phyloP scores from a whole-genome alignment of 2,888 invertebrate genomes.

The Hypomecis punctinalis region DNA sequence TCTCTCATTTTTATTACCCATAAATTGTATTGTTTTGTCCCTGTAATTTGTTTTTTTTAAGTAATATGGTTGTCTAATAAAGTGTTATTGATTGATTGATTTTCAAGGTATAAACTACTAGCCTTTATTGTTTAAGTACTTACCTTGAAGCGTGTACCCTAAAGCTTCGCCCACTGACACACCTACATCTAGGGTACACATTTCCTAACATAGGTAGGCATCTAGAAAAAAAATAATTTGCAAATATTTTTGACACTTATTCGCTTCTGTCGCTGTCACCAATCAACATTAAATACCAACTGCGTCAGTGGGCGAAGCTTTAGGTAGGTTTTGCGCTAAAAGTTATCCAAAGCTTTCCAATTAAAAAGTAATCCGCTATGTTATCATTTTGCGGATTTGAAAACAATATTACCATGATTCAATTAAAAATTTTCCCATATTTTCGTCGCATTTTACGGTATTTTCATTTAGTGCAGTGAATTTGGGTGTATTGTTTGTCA shows the following conservation, averaged over 20 bases:
- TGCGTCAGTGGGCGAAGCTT: conserved; percentile 7
- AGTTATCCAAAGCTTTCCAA: conserved; percentile 43
- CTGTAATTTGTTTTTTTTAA: no score
- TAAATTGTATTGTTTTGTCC: no score
- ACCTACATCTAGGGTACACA: no score
- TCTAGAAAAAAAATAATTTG: no score
- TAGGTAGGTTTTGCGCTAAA: conserved; percentile 17
- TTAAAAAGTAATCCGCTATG: conserved; percentile 45
- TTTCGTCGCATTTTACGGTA: neutral
- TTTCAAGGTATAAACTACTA: no score
- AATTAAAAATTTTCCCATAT: conserved; percentile 21
- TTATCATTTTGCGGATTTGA: conserved; percentile 39
- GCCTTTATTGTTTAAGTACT: no score
- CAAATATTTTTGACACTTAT: no score
- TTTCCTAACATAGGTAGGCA: no score
- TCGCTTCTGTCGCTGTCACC: conserved; percentile 22
- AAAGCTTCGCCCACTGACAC: neutral
- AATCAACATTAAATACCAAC: conserved; percentile 37
- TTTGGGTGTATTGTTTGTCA: neutral
- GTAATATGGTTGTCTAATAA: no score
- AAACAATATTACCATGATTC: conserved; percentile 34
- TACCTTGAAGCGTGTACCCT: no score
- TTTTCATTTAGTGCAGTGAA: conserved; percentile 2
- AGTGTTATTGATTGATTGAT: no score
- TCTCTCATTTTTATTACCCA: no score